Conservation (phyloP, 2,113 vertebrate genomes). For the Macaca nemestrina region DNA sequence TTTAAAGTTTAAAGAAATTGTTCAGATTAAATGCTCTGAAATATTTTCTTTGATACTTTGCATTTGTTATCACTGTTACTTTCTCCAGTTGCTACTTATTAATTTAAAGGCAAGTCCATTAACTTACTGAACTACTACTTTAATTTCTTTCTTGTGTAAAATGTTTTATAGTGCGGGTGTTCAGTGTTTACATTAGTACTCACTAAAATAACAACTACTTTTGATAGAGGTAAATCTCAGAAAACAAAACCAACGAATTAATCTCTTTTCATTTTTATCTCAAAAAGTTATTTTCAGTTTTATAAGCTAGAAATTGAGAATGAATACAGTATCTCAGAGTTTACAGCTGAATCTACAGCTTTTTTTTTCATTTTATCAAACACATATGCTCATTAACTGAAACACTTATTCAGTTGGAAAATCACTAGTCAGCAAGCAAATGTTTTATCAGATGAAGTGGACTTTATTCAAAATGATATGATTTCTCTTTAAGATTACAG, state of each 20-base stretch:
- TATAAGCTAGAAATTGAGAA: slow-evolving; percentile 8
- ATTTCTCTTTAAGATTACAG: neutral
- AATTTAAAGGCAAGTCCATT: slow-evolving; percentile 28
- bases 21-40: neutral
- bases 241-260: neutral
- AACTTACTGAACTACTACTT: neutral
- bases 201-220: slow-evolving; percentile 7
- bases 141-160: slow-evolving; percentile 6
- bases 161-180: neutral
- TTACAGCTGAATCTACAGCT: neutral
- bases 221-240: neutral
- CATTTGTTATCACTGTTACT: neutral
- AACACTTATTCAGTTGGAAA: slow-evolving; percentile 19
- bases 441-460: slow-evolving; percentile 1
- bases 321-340: slow-evolving; percentile 51
- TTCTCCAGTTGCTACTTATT: neutral
- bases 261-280: slow-evolving; percentile 24
- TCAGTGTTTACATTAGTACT: neutral
- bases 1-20: slow-evolving; percentile 40
- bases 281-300: neutral
- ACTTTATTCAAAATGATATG: slow-evolving; percentile 7
- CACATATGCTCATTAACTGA: neutral
- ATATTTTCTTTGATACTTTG: slow-evolving; percentile 5
- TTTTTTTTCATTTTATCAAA: neutral
- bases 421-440: slow-evolving; percentile 39